Percentiles rank a stretch among this genome's conserved stretches.
Evolutionary conservation across 1,140 invertebrate species (phyloP).

Genomic region (Eriocheir sinensis): DNA sequence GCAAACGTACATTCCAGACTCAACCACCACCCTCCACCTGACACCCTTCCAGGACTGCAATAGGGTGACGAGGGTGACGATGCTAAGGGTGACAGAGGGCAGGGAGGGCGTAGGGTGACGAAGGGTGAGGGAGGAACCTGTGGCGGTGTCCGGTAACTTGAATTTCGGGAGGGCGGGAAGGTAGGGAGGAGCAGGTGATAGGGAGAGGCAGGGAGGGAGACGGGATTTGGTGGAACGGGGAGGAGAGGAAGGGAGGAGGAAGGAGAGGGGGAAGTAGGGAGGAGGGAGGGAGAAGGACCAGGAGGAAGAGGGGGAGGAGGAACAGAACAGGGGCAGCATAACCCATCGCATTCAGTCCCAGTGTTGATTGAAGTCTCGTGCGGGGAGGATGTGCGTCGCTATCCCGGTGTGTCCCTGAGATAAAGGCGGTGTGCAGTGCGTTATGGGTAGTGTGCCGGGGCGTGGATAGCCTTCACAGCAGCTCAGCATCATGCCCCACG

Average conservation of each 20-base stretch:
- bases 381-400: background rate
- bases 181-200: background rate
- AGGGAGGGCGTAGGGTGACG: background rate
- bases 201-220: background rate
- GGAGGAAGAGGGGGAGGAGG: background rate
- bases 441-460: conserved; percentile 45
- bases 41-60: background rate
- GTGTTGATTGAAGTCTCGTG: conserved; percentile 58
- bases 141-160: background rate
- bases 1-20: background rate
- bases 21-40: background rate
- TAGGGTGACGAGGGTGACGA: too few relatives aligned
- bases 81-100: background rate
- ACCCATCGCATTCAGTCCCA: background rate
- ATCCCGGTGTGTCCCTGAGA: conserved; percentile 41
- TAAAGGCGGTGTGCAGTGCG: conserved; percentile 34
- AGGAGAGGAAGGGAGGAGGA: background rate
- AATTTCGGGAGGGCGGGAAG: background rate
- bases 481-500: conserved; percentile 58
- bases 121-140: background rate
- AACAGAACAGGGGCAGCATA: background rate
- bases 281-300: background rate
- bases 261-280: background rate
- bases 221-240: background rate
- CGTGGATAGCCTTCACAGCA: background rate